phyloP scores from a whole-genome alignment of 1,140 invertebrate genomes.

The Plutomurus gul region DNA sequence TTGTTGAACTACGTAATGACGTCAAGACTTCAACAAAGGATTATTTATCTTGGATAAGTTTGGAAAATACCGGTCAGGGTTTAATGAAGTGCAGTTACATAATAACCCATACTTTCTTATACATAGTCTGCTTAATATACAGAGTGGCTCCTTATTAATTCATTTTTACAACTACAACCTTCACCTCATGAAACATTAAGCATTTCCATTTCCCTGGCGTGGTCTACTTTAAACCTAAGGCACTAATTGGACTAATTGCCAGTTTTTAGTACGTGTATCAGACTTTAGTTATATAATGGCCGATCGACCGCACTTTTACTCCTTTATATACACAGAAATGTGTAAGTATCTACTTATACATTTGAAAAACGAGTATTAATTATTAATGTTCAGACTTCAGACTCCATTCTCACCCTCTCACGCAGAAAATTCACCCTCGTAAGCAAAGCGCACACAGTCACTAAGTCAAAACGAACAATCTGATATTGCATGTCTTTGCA shows the following conservation, averaged over 20 bases:
- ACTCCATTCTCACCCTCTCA: background rate
- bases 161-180: background rate
- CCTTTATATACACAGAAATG: background rate
- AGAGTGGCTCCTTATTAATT: background rate
- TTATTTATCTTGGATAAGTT: too few relatives aligned
- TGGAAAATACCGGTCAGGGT: too few relatives aligned
- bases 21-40: too few relatives aligned
- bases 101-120: too few relatives aligned
- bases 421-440: background rate
- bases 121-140: too few relatives aligned
- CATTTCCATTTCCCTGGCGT: background rate
- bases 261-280: too few relatives aligned
- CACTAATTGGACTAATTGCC: too few relatives aligned
- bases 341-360: background rate
- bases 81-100: too few relatives aligned
- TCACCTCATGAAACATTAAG: background rate
- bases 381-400: background rate
- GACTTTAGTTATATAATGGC: too few relatives aligned
- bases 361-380: background rate
- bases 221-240: background rate
- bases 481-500: background rate
- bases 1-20: too few relatives aligned
- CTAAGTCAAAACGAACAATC: background rate
- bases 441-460: background rate
- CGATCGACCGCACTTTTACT: too few relatives aligned